phyloP scores from a whole-genome alignment of 2,113 vertebrate species.

The Psilopogon haemacephalus region DNA sequence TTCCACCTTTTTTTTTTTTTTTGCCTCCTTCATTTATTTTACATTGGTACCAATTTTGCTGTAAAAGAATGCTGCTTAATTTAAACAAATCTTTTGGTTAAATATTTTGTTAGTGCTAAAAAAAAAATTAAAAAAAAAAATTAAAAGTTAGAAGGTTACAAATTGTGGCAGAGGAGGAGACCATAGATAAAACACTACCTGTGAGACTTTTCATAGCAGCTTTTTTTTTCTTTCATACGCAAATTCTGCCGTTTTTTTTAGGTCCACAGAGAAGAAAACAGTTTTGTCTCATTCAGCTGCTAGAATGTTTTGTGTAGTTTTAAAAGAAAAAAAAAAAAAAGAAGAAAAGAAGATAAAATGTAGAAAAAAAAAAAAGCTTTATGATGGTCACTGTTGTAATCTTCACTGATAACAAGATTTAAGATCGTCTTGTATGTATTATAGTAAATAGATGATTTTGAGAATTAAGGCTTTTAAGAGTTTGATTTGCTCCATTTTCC shows the following conservation, averaged over 20 bases:
- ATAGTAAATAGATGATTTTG: conserved; percentile 95
- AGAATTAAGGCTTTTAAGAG: conserved; percentile 83
- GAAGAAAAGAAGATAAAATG: conserved; percentile 27
- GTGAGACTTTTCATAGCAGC: conserved; percentile 59
- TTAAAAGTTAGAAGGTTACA: conserved; percentile 55
- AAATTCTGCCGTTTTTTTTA: conserved; percentile 48
- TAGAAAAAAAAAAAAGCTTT: conserved; percentile 58
- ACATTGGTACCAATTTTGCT: conserved; percentile 84
- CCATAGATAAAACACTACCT: conserved; percentile 67
- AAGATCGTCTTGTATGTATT: conserved; percentile 87
- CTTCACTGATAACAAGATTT: conserved; percentile 77
- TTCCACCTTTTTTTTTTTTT: conserved; percentile 45
- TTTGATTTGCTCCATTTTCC: conserved; percentile 81
- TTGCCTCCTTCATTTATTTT: conserved; percentile 60
- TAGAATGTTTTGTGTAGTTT: conserved; percentile 81
- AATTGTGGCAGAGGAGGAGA: conserved; percentile 42
- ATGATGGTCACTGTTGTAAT: conserved; percentile 75
- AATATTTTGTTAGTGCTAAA: conserved; percentile 71
- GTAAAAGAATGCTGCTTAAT: conserved; percentile 84
- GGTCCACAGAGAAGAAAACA: conserved; percentile 45
- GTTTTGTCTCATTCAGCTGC: conserved; percentile 74
- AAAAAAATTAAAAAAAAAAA: background rate
- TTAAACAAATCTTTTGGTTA: conserved; percentile 70
- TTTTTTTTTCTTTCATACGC: conserved; percentile 57
- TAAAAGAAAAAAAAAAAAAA: conserved; percentile 25